Percentiles rank a stretch among this genome's conserved stretches.
Evolutionary conservation across 2,797 vertebrate genomes (phyloP).

Genomic region (Cryptoprocta ferox): DNA sequence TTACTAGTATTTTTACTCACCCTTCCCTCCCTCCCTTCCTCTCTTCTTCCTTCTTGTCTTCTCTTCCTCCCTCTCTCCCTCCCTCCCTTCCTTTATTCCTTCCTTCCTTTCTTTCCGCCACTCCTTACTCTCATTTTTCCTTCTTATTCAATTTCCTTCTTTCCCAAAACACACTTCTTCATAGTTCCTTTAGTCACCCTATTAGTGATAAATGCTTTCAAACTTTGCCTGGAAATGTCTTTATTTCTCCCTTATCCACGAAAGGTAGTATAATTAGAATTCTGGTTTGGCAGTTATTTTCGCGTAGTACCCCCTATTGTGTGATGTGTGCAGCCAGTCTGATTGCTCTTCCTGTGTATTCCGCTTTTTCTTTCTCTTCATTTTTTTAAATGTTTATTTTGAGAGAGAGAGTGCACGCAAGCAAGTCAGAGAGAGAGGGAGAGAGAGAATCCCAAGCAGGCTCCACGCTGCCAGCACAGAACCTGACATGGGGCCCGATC

Average conservation of each 20-base stretch:
- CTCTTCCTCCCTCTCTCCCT: neutral
- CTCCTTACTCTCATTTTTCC: neutral
- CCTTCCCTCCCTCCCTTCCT: neutral
- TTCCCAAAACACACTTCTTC: neutral
- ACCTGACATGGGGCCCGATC: too few relatives aligned
- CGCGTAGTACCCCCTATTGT: neutral
- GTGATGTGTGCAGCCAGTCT: neutral
- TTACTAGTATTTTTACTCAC: neutral
- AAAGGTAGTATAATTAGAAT: neutral
- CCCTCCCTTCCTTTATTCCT: accelerated
- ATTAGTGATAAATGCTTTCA: neutral
- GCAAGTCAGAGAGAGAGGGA: too few relatives aligned
- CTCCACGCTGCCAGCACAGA: too few relatives aligned
- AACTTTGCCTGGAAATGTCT: neutral
- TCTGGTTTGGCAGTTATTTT: neutral
- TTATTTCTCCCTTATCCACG: neutral
- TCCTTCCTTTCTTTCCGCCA: neutral
- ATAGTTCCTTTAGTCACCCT: neutral
- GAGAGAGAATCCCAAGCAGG: too few relatives aligned
- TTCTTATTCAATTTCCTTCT: neutral
- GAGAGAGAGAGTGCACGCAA: too few relatives aligned
- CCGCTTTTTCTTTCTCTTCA: neutral
- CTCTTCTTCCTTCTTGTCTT: too few relatives aligned
- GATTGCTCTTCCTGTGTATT: neutral
- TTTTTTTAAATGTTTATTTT: neutral